phyloP scores from a whole-genome alignment of 2,113 vertebrate species.

The Thymallus thymallus region DNA sequence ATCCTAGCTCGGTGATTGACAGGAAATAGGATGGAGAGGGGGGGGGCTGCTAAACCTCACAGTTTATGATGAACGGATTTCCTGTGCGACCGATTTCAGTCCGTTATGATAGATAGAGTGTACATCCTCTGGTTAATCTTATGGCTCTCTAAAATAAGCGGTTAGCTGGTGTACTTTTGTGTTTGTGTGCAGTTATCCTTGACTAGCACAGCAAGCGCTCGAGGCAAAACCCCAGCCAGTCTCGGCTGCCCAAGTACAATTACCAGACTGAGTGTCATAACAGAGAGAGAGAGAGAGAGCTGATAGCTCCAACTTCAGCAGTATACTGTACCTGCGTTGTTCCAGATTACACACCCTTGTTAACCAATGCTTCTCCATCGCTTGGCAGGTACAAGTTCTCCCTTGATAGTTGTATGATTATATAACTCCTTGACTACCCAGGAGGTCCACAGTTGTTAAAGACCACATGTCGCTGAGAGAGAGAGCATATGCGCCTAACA shows the following conservation, averaged over 20 bases:
- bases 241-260: constrained; percentile 35
- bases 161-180: too few relatives aligned
- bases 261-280: constrained; percentile 43
- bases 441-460: neutral
- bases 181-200: constrained; percentile 19
- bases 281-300: constrained; percentile 20
- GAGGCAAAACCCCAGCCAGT: constrained; percentile 39
- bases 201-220: constrained; percentile 14
- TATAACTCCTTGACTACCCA: neutral
- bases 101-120: too few relatives aligned
- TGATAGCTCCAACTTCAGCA: neutral
- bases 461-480: neutral
- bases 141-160: too few relatives aligned
- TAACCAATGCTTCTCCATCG: constrained; percentile 3
- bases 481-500: neutral
- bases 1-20: constrained; percentile 48
- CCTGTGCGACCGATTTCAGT: too few relatives aligned
- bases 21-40: constrained; percentile 63
- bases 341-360: constrained; percentile 4
- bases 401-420: neutral
- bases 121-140: too few relatives aligned
- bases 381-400: constrained; percentile 2
- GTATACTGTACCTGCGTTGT: neutral
- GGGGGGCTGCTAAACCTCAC: too few relatives aligned
- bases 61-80: too few relatives aligned